Conservation (phyloP, 2,797 vertebrate genomes). For the Hydrocynus forskahlii region DNA sequence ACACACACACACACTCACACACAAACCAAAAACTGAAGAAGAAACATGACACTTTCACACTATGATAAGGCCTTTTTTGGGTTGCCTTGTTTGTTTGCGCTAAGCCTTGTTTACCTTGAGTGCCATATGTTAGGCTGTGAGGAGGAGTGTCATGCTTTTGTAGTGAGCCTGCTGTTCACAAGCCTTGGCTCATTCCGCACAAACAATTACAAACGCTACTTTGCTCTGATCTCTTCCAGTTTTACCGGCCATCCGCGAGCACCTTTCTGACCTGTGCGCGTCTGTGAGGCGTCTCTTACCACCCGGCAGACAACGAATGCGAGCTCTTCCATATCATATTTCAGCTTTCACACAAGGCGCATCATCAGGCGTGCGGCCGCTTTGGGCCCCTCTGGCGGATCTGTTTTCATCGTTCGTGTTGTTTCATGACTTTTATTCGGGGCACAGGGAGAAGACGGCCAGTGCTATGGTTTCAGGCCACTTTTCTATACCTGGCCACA, state of each 20-base stretch:
- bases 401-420: constrained; percentile 31
- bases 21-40: constrained; percentile 20
- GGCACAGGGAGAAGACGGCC: constrained; percentile 11
- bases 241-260: constrained; percentile 10
- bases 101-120: constrained; percentile 69
- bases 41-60: constrained; percentile 59
- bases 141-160: constrained; percentile 66
- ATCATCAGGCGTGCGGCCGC: constrained; percentile 50
- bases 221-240: constrained; percentile 32
- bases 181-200: constrained; percentile 65
- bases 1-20: neutral
- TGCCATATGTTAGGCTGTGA: constrained; percentile 70
- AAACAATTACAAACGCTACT: constrained; percentile 72
- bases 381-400: constrained; percentile 25
- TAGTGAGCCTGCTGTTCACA: constrained; percentile 74
- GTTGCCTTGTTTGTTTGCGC: constrained; percentile 63
- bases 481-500: constrained; percentile 46
- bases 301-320: constrained; percentile 46
- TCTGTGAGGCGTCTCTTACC: constrained; percentile 32
- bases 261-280: neutral
- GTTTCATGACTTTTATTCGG: constrained; percentile 29
- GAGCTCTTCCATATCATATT: constrained; percentile 43
- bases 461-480: constrained; percentile 39
- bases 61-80: constrained; percentile 56
- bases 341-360: constrained; percentile 33